These are phyloP conservation scores for Microcebus jonahi DNA, from an alignment of 2,113 vertebrate genomes.

Conservation along the genomic window DNA sequence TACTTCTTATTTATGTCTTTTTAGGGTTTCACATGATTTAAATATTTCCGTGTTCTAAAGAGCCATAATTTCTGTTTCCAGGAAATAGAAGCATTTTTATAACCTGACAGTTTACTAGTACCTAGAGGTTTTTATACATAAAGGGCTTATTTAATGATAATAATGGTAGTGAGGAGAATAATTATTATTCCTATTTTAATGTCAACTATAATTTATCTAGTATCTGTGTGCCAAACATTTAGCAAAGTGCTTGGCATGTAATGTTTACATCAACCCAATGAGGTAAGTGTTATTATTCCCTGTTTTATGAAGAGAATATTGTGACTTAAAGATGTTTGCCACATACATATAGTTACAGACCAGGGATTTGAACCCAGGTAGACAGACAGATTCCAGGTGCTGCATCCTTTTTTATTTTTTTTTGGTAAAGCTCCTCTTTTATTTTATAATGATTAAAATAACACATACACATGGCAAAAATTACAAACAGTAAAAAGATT, in stretches of 20 bases:
- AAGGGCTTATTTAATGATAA: not conserved
- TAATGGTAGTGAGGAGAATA: not conserved
- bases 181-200: not conserved
- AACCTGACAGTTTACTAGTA: not conserved
- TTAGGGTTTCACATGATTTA: not conserved
- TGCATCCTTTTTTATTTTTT: not conserved
- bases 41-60: slow-evolving; percentile 18
- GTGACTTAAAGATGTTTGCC: not conserved
- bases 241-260: not conserved
- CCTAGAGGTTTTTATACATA: not conserved
- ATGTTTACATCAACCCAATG: not conserved
- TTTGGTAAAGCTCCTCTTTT: not conserved
- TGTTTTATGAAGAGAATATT: not conserved
- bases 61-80: not conserved
- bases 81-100: not conserved
- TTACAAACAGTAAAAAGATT: not conserved
- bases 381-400: not conserved
- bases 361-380: not conserved
- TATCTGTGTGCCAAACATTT: not conserved
- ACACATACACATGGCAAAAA: not conserved
- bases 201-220: not conserved
- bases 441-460: not conserved
- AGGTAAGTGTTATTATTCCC: not conserved
- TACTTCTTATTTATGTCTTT: not conserved
- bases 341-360: not conserved